Evolutionary conservation across 2,113 vertebrate genomes (phyloP), one percentile per base, ranked within the genome.

Genomic region (Struthidea cinerea): DNA sequence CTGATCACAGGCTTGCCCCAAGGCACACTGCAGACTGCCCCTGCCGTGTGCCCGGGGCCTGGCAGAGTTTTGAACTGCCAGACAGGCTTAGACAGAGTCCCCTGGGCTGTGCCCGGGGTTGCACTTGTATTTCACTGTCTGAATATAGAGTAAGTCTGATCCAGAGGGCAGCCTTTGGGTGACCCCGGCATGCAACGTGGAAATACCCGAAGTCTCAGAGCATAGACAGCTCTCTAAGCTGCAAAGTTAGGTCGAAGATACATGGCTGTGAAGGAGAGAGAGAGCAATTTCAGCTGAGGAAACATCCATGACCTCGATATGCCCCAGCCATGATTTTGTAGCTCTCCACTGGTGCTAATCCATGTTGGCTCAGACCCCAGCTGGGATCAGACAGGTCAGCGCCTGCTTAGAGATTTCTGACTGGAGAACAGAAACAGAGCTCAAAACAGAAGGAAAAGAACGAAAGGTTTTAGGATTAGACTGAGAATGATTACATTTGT

Each of bases 331-430:
- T 67, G 83, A 71, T 88, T 90, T n/a, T 87, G 83, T 81, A 93
- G 79, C 93, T 92, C 60, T 93, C 52, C 44, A 16, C 44, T 89
- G 85, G 92, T 84, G 88, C 68, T 97, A 96, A 97, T 96, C 96
- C 71, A 6, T 35, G 56, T 68, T 95, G 93, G 94, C 96, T 96
- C 80, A 84, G 79, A 75, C 88, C 80, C 88, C 88, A 63, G 79
- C 69, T 84, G 79, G 82, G 93, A 90, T 92, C 88, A 96, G 90
- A 88, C 83, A 64, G 92, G 92, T 92, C 94, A 96, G 60, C 64
- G 70, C 79, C 75, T 59, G 87, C 82, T 87, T 90, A 28, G 56
- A 67, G 68, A 56, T 77, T 95, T 92, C 83, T 90, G 85, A 84
- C 44, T 52, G 33, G 52, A 56, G 60, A 92, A 19, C 64, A 94